phyloP scores from a whole-genome alignment of 1,140 invertebrate genomes.

The Hirudo medicinalis region DNA sequence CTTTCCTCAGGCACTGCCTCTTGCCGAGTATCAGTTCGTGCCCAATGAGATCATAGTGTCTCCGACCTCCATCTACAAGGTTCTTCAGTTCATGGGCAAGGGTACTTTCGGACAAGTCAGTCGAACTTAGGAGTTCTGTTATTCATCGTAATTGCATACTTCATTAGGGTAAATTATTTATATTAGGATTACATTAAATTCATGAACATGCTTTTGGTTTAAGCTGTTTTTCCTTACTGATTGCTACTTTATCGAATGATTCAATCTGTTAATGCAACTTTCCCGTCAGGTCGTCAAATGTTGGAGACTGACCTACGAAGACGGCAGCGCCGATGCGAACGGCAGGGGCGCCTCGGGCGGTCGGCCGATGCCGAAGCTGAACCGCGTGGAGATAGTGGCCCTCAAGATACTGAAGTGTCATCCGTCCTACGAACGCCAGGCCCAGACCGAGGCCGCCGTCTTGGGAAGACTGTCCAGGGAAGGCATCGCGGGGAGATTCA shows the following conservation, averaged over 20 bases:
- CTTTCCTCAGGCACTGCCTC: too few relatives aligned
- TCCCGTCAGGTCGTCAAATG: constrained; percentile 86
- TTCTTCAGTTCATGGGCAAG: constrained; percentile 91
- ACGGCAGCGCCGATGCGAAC: too few relatives aligned
- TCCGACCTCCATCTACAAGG: constrained; percentile 80
- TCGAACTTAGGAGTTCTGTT: background rate
- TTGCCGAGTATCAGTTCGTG: constrained; percentile 88
- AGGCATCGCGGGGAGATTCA: constrained; percentile 70
- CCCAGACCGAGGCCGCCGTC: constrained; percentile 98
- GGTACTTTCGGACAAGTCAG: constrained; percentile 71
- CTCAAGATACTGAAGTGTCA: constrained; percentile 99
- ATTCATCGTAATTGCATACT: background rate
- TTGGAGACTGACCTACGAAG: constrained; percentile 79
- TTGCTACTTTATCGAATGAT: background rate
- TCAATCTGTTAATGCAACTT: background rate
- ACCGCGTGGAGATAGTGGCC: constrained; percentile 96
- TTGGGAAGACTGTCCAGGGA: constrained; percentile 90
- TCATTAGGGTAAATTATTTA: background rate
- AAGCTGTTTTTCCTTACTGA: background rate
- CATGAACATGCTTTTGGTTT: background rate
- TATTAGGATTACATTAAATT: background rate
- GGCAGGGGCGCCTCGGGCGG: background rate
- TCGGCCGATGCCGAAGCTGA: background rate
- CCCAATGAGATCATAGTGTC: constrained; percentile 96
- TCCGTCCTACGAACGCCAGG: constrained; percentile 96